These are phyloP conservation scores for Pseudococcus longispinus DNA, from an alignment of 2,888 invertebrate species.

Conservation along the genomic window DNA sequence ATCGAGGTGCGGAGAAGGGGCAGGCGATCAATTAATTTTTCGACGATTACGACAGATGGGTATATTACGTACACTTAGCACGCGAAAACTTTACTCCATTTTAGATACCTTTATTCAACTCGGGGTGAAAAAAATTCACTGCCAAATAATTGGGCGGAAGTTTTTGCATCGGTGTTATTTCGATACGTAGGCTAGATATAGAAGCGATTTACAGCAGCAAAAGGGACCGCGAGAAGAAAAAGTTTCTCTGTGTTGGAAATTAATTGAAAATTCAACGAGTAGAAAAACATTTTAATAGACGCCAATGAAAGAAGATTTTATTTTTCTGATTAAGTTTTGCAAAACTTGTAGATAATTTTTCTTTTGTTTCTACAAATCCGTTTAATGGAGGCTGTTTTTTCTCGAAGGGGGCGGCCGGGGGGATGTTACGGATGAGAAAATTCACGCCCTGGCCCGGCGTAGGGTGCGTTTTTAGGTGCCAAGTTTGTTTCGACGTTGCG, in stretches of 20 bases:
- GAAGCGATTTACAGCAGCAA: not conserved
- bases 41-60: not conserved
- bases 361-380: not conserved
- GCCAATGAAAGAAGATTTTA: slow-evolving; percentile 2
- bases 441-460: not conserved
- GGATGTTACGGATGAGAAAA: not conserved
- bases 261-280: slow-evolving; percentile 19
- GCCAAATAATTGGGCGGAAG: not conserved
- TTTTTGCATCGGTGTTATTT: not conserved
- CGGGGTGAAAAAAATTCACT: not conserved
- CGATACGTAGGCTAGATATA: not conserved
- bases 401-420: too few species aligned
- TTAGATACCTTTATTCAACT: not conserved
- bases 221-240: not conserved
- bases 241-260: not conserved
- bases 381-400: not conserved
- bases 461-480: not conserved
- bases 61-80: not conserved
- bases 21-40: not conserved
- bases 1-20: too few species aligned
- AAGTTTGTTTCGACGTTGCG: not conserved
- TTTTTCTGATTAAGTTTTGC: slow-evolving; percentile 1
- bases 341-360: slow-evolving; percentile 3
- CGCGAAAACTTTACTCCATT: not conserved
- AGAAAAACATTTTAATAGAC: slow-evolving; percentile 26